Conservation (phyloP, 2,888 invertebrate species). For the Pimpla rufipes region DNA sequence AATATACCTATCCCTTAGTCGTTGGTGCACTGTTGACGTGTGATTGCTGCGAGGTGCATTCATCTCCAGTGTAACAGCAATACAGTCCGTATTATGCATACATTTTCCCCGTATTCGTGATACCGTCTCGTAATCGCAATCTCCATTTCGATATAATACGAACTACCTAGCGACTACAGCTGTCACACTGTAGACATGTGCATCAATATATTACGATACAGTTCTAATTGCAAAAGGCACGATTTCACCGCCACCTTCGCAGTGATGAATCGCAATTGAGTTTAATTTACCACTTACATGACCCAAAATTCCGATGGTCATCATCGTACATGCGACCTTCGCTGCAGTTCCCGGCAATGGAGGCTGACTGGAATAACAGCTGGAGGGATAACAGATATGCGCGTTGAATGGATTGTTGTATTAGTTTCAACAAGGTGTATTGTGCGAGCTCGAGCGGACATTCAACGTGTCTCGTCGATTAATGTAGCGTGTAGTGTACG, state of each 20-base stretch:
- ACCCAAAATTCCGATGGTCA: constrained; percentile 29
- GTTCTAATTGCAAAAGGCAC: too few relatives aligned
- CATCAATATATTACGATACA: too few relatives aligned
- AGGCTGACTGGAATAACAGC: constrained; percentile 14
- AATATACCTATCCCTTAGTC: background rate
- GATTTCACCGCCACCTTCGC: too few relatives aligned
- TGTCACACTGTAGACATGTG: background rate
- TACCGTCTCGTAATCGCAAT: constrained; percentile 18
- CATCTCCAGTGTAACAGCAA: background rate
- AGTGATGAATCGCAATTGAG: too few relatives aligned
- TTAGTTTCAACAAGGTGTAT: constrained; percentile 26
- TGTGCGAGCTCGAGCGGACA: constrained; percentile 11
- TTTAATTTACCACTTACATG: constrained; percentile 19
- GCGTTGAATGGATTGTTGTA: constrained; percentile 1
- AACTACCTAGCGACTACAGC: background rate
- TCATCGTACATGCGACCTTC: constrained; percentile 2
- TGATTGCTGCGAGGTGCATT: background rate
- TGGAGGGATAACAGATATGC: background rate
- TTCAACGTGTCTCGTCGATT: constrained; percentile 25
- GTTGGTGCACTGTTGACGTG: background rate
- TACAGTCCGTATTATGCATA: background rate
- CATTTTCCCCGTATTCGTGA: background rate
- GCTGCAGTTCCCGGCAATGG: background rate
- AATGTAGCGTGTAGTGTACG: constrained; percentile 17
- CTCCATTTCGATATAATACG: background rate